Evolutionary conservation across 2,888 invertebrate species (phyloP).

Genomic region (Athalia rosae): DNA sequence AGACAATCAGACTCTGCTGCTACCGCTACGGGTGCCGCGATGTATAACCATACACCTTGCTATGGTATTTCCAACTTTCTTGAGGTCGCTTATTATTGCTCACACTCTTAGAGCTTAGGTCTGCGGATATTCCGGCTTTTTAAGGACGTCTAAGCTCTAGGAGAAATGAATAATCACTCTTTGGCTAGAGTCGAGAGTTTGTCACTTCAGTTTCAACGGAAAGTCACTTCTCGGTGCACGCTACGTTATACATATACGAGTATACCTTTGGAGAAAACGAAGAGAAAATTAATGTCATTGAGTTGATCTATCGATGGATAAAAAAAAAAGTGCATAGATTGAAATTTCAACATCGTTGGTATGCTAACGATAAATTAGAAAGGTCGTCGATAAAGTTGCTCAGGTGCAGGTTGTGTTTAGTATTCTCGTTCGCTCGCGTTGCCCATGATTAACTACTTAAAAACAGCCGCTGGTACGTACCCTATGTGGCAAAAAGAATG

Average conservation of each 20-base stretch:
- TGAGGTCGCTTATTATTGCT: slow-evolving; percentile 44
- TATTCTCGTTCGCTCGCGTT: neutral
- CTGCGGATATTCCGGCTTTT: slow-evolving; percentile 28
- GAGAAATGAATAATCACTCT: slow-evolving; percentile 2
- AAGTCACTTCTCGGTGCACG: too few species aligned
- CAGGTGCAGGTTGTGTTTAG: neutral
- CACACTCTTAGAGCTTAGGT: slow-evolving; percentile 31
- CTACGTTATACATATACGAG: too few species aligned
- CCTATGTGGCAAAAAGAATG: neutral
- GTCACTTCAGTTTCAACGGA: neutral
- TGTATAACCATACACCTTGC: slow-evolving; percentile 31
- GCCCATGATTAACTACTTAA: slow-evolving; percentile 32
- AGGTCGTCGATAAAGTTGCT: too few species aligned
- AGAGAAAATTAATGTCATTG: neutral
- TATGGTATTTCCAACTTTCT: slow-evolving; percentile 53
- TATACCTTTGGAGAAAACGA: neutral
- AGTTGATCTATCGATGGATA: too few species aligned
- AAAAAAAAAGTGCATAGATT: too few species aligned
- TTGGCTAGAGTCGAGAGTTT: neutral
- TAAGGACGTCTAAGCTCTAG: neutral
- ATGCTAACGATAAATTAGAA: too few species aligned
- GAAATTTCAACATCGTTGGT: too few species aligned
- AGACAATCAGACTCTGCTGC: slow-evolving; percentile 62
- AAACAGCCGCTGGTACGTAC: neutral
- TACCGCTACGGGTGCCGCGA: neutral